Evolutionary conservation across 2,888 invertebrate species (phyloP).

Genomic region (Hyles lineata): DNA sequence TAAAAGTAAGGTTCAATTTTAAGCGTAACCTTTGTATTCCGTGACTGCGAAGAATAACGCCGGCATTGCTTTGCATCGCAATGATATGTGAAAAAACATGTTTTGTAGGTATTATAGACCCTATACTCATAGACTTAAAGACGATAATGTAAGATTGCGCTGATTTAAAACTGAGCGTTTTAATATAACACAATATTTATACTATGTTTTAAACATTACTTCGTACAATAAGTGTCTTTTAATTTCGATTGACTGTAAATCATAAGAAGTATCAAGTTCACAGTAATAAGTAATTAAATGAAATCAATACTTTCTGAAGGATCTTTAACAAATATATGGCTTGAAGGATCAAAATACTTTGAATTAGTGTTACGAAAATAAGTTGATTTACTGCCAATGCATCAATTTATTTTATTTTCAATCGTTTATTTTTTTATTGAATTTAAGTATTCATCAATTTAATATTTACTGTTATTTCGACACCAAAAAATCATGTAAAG

Average conservation of each 20-base stretch:
- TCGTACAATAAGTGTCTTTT: not conserved
- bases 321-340: not conserved
- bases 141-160: not conserved
- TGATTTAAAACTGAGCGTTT: not conserved
- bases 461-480: too few relatives aligned
- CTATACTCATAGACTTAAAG: not conserved
- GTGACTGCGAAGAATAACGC: conserved; percentile 51
- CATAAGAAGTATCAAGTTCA: not conserved
- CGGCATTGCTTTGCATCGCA: conserved; percentile 51
- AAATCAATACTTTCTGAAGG: not conserved
- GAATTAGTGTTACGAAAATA: not conserved
- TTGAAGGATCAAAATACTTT: not conserved
- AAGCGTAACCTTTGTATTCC: conserved; percentile 35
- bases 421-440: too few relatives aligned
- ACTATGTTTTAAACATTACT: not conserved
- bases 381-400: not conserved
- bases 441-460: too few relatives aligned
- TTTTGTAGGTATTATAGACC: not conserved
- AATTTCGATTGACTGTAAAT: not conserved
- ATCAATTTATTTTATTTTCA: not conserved
- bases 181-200: not conserved
- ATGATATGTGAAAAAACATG: conserved; percentile 50
- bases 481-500: too few relatives aligned
- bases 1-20: conserved; percentile 36
- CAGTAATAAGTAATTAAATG: not conserved